phyloP scores from a whole-genome alignment of 2,797 vertebrate species.

The Knipowitschia caucasica region DNA sequence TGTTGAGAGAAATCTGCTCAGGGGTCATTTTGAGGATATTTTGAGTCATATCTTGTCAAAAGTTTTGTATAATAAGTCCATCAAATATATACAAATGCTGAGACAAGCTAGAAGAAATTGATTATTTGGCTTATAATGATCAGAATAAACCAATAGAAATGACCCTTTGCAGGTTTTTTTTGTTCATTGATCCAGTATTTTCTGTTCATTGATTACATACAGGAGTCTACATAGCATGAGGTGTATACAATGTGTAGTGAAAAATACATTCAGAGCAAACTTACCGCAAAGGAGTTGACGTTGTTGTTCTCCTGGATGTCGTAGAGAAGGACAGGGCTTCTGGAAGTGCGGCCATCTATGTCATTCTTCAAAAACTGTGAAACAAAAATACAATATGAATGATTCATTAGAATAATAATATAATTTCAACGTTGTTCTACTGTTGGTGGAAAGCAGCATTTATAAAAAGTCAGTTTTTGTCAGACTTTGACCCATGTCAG shows the following conservation, averaged over 20 bases:
- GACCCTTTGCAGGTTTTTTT: background rate
- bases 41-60: too few species aligned
- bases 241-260: background rate
- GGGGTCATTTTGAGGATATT: too few species aligned
- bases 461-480: too few species aligned
- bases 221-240: background rate
- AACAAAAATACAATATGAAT: conserved; percentile 20
- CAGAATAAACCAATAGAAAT: conserved; percentile 19
- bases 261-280: conserved; percentile 5
- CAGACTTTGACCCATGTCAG: conserved; percentile 3
- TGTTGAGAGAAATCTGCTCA: too few species aligned
- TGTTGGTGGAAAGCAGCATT: background rate
- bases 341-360: conserved; percentile 68
- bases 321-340: conserved; percentile 78
- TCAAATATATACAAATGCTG: too few species aligned
- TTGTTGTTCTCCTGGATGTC: conserved; percentile 81
- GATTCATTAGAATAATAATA: too few species aligned
- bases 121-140: too few species aligned
- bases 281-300: conserved; percentile 82
- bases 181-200: background rate
- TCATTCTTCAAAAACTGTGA: conserved; percentile 75
- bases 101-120: too few species aligned
- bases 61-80: too few species aligned
- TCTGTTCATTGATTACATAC: background rate
- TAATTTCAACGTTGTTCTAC: background rate